These are phyloP conservation scores for Actenoides hombroni DNA, from an alignment of 2,113 vertebrate genomes.

Conservation along the genomic window DNA sequence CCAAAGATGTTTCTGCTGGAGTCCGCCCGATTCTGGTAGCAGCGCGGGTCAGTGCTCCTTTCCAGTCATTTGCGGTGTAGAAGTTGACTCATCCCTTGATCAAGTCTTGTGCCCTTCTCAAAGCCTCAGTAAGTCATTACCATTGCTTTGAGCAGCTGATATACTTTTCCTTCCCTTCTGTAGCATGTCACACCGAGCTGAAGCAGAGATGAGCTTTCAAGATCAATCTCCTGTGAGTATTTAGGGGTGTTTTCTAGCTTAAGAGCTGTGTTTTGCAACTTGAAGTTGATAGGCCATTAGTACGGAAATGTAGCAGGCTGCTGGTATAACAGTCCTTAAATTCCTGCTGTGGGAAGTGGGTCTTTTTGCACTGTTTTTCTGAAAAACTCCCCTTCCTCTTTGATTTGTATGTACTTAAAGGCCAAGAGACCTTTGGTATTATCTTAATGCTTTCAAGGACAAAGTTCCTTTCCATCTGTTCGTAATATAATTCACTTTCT, in stretches of 20 bases:
- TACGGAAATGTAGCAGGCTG: background rate
- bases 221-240: background rate
- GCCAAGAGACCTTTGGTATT: background rate
- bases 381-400: background rate
- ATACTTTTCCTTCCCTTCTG: background rate
- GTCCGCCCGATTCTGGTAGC: background rate
- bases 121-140: background rate
- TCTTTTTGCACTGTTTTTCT: background rate
- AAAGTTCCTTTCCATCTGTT: constrained; percentile 12
- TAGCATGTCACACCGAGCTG: background rate
- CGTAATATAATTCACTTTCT: background rate
- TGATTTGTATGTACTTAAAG: background rate
- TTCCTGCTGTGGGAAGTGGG: background rate
- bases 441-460: background rate
- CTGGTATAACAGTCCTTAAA: background rate
- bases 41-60: background rate
- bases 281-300: background rate
- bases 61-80: background rate
- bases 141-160: background rate
- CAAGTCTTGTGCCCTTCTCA: background rate
- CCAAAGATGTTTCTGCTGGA: background rate
- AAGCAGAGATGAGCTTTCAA: background rate
- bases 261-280: background rate
- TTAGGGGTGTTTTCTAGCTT: background rate
- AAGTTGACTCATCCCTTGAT: background rate